These are phyloP conservation scores for Drosophila paulistorum DNA, from an alignment of 1,140 invertebrate genomes.

Conservation along the genomic window DNA sequence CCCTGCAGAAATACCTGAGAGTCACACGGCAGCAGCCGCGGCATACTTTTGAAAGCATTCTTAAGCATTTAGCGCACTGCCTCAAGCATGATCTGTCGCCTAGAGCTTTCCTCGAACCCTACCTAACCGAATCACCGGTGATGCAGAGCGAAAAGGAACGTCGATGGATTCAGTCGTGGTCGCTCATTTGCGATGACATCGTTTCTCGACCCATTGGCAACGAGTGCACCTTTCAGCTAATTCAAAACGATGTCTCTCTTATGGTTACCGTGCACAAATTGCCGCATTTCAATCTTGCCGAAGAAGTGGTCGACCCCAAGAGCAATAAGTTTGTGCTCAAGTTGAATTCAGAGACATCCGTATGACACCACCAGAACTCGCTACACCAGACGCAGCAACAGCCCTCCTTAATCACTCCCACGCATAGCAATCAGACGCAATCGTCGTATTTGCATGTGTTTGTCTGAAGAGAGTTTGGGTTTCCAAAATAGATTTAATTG, in stretches of 20 bases:
- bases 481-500: not conserved
- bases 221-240: slow-evolving; percentile 93
- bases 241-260: slow-evolving; percentile 96
- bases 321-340: slow-evolving; percentile 97
- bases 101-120: slow-evolving; percentile 95
- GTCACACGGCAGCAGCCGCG: slow-evolving; percentile 97
- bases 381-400: not conserved
- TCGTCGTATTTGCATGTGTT: slow-evolving; percentile 80
- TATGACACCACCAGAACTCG: slow-evolving; percentile 86
- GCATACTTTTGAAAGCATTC: slow-evolving; percentile 96
- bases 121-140: slow-evolving; percentile 90
- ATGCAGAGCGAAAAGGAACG: slow-evolving; percentile 91
- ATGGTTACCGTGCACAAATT: slow-evolving; percentile 92
- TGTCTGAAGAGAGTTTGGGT: slow-evolving; percentile 45
- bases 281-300: slow-evolving; percentile 96
- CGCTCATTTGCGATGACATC: slow-evolving; percentile 94
- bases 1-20: slow-evolving; percentile 97
- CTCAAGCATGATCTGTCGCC: slow-evolving; percentile 96
- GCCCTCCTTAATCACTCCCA: slow-evolving; percentile 66
- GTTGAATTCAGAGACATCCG: slow-evolving; percentile 98
- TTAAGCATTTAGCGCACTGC: slow-evolving; percentile 93
- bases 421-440: slow-evolving; percentile 78
- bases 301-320: slow-evolving; percentile 97
- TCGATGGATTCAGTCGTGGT: slow-evolving; percentile 93
- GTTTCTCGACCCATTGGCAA: slow-evolving; percentile 92